Evolutionary conservation across 1,140 invertebrate genomes (phyloP).

Genomic region (Eufriesea mexicana): DNA sequence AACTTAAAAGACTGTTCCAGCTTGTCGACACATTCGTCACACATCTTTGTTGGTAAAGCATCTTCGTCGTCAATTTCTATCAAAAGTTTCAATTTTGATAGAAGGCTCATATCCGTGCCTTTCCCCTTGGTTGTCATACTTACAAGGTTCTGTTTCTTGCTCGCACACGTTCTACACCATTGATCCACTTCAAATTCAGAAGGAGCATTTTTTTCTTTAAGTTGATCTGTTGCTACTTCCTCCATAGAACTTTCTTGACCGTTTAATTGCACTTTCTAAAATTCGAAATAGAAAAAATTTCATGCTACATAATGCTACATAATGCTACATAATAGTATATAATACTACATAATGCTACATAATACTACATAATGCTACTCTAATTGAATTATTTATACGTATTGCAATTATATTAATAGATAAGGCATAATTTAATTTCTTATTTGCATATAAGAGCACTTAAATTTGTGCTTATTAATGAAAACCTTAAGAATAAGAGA

Average conservation of each 20-base stretch:
- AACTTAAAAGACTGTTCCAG: conserved; percentile 59
- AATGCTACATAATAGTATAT: no score
- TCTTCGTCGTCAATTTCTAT: conserved; percentile 60
- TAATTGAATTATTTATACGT: no score
- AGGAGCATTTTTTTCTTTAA: conserved; percentile 6
- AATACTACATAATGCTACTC: no score
- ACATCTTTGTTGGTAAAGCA: conserved; percentile 52
- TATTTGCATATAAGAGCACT: no score
- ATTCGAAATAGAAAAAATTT: background rate
- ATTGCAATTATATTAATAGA: no score
- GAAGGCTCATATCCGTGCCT: conserved; percentile 40
- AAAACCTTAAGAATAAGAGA: background rate
- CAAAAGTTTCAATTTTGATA: conserved; percentile 57
- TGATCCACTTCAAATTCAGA: conserved; percentile 37
- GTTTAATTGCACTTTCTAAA: conserved; percentile 39
- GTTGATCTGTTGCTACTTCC: background rate
- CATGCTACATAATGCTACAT: background rate
- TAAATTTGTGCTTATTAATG: no score
- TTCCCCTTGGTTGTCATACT: conserved; percentile 51
- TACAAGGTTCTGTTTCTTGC: conserved; percentile 50
- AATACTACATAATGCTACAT: no score
- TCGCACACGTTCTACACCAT: conserved; percentile 61
- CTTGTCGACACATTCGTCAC: conserved; percentile 52
- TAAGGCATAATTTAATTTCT: no score
- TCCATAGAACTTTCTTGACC: conserved; percentile 25